Evolutionary conservation across 2,113 vertebrate species (phyloP).

Genomic region (Ramphastos sulfuratus): DNA sequence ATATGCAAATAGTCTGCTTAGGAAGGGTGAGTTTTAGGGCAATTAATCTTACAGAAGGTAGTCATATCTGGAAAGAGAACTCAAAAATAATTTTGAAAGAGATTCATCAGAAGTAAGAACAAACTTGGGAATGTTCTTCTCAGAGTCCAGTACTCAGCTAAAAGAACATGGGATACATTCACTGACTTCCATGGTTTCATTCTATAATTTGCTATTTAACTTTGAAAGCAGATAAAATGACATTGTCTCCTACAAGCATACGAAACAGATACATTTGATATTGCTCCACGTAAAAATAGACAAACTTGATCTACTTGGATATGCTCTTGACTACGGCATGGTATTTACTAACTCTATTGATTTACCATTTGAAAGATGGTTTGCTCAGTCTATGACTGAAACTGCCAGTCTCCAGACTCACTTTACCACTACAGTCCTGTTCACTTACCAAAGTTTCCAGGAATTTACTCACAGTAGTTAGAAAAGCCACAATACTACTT

Average conservation of each 20-base stretch:
- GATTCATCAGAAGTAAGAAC: background rate
- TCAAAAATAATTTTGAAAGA: background rate
- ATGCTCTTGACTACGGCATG: background rate
- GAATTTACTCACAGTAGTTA: background rate
- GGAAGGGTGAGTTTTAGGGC: background rate
- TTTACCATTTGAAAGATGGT: background rate
- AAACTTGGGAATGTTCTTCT: background rate
- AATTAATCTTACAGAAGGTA: background rate
- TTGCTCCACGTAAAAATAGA: background rate
- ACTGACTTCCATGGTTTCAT: background rate
- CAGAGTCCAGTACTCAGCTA: background rate
- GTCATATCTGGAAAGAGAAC: background rate
- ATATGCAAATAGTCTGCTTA: background rate
- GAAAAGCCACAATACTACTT: background rate
- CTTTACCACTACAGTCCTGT: background rate
- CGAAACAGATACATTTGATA: background rate
- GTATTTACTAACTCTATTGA: background rate
- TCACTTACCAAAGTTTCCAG: fast-evolving
- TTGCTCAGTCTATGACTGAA: background rate
- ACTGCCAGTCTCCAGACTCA: background rate
- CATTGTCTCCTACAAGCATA: background rate
- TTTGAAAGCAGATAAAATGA: background rate
- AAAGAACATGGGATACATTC: background rate
- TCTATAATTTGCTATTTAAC: background rate
- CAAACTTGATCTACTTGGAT: background rate